Base-by-base conservation (phyloP, 2,797 vertebrate genomes). In the Lemur catta region DNA sequence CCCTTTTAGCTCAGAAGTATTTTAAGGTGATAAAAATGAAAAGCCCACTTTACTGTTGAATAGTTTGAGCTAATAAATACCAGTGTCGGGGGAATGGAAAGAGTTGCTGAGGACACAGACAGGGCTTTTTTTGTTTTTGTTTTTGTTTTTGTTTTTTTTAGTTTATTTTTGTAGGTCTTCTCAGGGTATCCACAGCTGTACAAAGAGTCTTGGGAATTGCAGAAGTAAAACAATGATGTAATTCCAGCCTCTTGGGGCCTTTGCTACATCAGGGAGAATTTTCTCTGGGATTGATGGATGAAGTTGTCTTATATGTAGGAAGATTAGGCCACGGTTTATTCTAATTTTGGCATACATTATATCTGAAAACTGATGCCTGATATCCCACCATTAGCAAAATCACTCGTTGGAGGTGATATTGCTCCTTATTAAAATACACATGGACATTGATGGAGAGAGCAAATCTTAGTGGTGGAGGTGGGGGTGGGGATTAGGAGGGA, bases 191-290 rank as follows among this genome's bases (percentile, higher is more conserved):
- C 72, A 59, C 15, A 84, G 85, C 33, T 85, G 57, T 43, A 69
- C 65, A 82, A 84, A 94, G n/a, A 93, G 20, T 69, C 61, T 71
- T 91, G 81, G 71, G 69, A 84, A 82, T 84, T 93, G 89, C 59
- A 80, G 75, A 80, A 78, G 72, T 81, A 79, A 96, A 94, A 71
- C 38, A 75, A 38, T 92, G 72, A 92, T 67, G 75, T n/a, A n/a
- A 84, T 94, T 90, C 41, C 7, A 85, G 46, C 10, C 78, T 59
- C 48, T 89, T 59, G 35, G 65, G 65, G 93, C 48, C 57, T 96
- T 94, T 46, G 69, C 46, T 92, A 84, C 3, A 43, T 43, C 43
- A 92, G 84, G 95, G 35, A 80, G 18, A 88, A 55, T 67, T 90
- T 76, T 91, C 28, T 74, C n/a, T 75, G 81, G 26, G 65, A 85